Evolutionary conservation across 2,113 vertebrate species (phyloP).

Genomic region (Turdus rufiventris): DNA sequence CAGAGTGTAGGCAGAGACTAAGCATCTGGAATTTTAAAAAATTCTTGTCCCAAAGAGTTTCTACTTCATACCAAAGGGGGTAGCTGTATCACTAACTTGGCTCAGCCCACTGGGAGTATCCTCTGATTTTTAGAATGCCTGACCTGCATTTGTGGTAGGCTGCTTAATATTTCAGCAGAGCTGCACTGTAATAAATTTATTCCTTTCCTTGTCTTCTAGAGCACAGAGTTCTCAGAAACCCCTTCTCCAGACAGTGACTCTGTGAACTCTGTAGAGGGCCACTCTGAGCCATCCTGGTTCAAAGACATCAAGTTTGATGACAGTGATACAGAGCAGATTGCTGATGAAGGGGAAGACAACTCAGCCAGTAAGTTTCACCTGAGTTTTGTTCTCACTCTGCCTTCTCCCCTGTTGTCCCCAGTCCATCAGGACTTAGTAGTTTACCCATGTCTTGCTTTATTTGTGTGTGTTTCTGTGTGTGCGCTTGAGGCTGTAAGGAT

Average conservation of each 20-base stretch:
- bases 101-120: background rate
- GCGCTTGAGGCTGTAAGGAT: background rate
- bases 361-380: slow-evolving; percentile 81
- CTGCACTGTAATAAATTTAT: background rate
- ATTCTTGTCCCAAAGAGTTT: background rate
- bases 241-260: slow-evolving; percentile 97
- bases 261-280: slow-evolving; percentile 94
- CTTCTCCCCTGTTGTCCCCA: background rate
- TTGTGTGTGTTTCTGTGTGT: background rate
- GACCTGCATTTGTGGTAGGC: background rate
- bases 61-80: background rate
- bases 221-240: slow-evolving; percentile 93
- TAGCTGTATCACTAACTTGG: background rate
- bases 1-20: background rate
- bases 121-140: background rate
- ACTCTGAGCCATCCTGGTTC: slow-evolving; percentile 98
- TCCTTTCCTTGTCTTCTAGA: slow-evolving; percentile 71
- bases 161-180: background rate
- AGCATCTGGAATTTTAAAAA: background rate
- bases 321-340: slow-evolving; percentile 94
- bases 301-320: slow-evolving; percentile 99
- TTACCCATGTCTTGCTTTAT: slow-evolving; percentile 18
- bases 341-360: slow-evolving; percentile 88
- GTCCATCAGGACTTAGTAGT: background rate
- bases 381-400: background rate